A percentile compares a stretch with the other conserved stretches of the same genome.
These are phyloP conservation scores for Eupithecia subumbrata DNA, from an alignment of 2,888 invertebrate genomes.

Conservation along the genomic window DNA sequence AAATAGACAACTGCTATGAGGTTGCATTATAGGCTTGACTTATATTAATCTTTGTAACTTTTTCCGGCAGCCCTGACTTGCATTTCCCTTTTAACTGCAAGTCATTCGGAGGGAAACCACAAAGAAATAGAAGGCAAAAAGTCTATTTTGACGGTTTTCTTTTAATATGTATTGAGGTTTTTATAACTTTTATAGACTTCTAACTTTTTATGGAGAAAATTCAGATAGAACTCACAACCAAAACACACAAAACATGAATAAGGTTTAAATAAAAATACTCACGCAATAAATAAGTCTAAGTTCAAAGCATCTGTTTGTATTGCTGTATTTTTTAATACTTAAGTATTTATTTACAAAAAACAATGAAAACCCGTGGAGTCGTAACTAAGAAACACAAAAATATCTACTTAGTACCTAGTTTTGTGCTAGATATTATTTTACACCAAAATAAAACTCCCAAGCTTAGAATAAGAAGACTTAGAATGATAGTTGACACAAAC, in stretches of 20 bases:
- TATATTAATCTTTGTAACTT: conserved; percentile 71
- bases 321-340: too few relatives aligned
- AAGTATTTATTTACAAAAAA: too few relatives aligned
- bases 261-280: neutral
- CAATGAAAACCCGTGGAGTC: too few relatives aligned
- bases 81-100: conserved; percentile 59
- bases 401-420: too few relatives aligned
- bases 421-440: too few relatives aligned
- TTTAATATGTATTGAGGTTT: conserved; percentile 1
- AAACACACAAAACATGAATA: too few relatives aligned
- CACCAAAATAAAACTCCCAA: conserved; percentile 1
- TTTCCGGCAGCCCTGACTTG: conserved; percentile 66
- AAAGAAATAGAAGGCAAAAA: conserved; percentile 39
- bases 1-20: conserved; percentile 53
- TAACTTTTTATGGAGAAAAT: neutral
- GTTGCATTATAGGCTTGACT: conserved; percentile 61
- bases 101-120: conserved; percentile 58
- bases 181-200: neutral
- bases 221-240: neutral
- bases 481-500: too few relatives aligned
- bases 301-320: too few relatives aligned
- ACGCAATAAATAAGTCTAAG: neutral
- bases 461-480: too few relatives aligned
- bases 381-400: too few relatives aligned
- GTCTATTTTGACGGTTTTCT: conserved; percentile 36